These are phyloP conservation scores for Procavia capensis DNA, from an alignment of 2,113 vertebrate species.

Conservation along the genomic window DNA sequence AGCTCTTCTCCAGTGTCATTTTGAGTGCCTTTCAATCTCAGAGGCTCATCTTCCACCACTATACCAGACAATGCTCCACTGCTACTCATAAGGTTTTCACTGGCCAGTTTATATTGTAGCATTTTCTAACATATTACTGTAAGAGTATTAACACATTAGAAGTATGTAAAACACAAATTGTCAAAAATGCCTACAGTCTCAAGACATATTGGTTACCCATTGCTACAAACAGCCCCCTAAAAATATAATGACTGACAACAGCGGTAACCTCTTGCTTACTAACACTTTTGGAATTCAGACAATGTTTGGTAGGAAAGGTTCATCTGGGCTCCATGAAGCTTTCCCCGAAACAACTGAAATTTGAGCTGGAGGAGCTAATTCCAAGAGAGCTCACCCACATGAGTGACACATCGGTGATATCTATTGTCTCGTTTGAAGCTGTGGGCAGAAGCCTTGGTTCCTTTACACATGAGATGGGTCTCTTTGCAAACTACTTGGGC, in stretches of 20 bases:
- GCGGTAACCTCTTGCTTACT: background rate
- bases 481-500: background rate
- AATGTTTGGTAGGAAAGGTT: background rate
- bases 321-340: background rate
- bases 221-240: background rate
- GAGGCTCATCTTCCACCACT: too few relatives aligned
- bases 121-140: background rate
- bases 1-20: too few relatives aligned
- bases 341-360: background rate
- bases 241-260: background rate
- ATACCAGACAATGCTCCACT: too few relatives aligned
- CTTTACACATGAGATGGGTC: background rate
- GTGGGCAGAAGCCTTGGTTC: background rate
- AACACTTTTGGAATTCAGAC: background rate
- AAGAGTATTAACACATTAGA: background rate
- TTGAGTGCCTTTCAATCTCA: too few relatives aligned
- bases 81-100: too few relatives aligned
- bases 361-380: background rate
- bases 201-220: background rate
- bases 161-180: conserved; percentile 7
- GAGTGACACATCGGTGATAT: background rate
- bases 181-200: background rate
- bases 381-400: background rate
- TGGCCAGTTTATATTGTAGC: background rate
- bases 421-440: background rate